Percentiles rank a stretch among this genome's conserved stretches.
Evolutionary conservation across 2,113 vertebrate species (phyloP).

Genomic region (Parus major): DNA sequence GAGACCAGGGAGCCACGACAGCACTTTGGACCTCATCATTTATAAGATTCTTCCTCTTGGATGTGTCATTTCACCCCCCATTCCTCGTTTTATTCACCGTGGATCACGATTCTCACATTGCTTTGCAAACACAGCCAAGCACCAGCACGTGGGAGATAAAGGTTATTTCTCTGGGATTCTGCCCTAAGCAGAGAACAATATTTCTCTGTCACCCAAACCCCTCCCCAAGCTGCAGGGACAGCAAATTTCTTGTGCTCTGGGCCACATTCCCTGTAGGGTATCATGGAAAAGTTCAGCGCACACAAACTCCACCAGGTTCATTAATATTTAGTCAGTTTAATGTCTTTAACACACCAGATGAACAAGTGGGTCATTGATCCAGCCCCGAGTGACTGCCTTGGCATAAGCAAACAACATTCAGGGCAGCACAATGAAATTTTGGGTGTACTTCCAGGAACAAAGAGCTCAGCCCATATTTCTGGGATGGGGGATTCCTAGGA

Average conservation of each 20-base stretch:
- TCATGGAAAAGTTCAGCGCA: background rate
- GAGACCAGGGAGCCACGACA: background rate
- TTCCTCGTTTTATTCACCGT: background rate
- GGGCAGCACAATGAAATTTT: background rate
- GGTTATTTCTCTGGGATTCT: background rate
- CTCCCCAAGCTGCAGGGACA: background rate
- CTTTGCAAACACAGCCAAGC: background rate
- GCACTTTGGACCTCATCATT: background rate
- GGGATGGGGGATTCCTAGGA: constrained; percentile 33
- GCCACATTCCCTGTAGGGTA: background rate
- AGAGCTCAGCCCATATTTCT: background rate
- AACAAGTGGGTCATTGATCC: constrained; percentile 58
- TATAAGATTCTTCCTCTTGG: background rate
- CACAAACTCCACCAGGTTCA: background rate
- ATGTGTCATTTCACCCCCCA: background rate
- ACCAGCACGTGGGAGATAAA: background rate
- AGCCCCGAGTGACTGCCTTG: background rate
- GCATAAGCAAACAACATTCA: background rate
- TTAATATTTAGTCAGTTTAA: constrained; percentile 26
- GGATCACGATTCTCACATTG: background rate
- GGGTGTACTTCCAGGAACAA: background rate
- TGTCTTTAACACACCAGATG: background rate
- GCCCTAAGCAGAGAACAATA: background rate
- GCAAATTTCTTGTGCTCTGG: background rate
- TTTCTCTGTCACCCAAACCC: background rate